Base-by-base conservation (phyloP, 2,888 invertebrate species). In the Rhingia campestris region DNA sequence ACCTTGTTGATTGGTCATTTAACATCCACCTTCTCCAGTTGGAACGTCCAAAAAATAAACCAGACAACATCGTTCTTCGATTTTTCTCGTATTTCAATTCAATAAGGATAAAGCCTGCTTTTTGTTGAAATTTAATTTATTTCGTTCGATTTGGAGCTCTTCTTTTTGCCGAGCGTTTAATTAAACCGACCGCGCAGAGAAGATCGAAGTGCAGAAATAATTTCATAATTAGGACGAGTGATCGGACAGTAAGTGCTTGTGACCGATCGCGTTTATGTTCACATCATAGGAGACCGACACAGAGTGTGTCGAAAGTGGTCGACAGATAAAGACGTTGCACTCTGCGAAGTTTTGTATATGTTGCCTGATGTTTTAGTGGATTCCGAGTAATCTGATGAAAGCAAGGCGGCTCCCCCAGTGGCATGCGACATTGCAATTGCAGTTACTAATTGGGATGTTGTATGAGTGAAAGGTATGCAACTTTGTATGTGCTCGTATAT, bases 151-250 rank as follows among this genome's bases (percentile, higher is more conserved):
- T 47, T n/a, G 41, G 32, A 39, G 7, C 33, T 37, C 35, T 37
- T 63, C 35, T 0, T 41, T 37, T 49, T n/a, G 37, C 30, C 12
- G 22, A 32, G 14, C 59, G 51, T 41, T 69, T 76, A 69, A 61
- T 69, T 76, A 67, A 76, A 76, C 54, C n/a, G 67, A 76, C 49
- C 32, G 22, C 22, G 22, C 22, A 76, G 58, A 51, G 67, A 9
- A 76, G 67, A 76, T 76, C 67, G 67, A 76, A 67, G 67, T 69
- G 64, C 58, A 72, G 79, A 66, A 79, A 72, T 72, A 81, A 81
- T 76, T 76, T 81, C 81, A 76, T 81, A 81, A 81, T 81, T 76
- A 81, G 76, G 70, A 76, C 81, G 75, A 75, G 53, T 54, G 58
- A 64, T 66, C 54, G 81, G 51, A 70, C 70, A 76, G 59, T 72